These are phyloP conservation scores for Apostichopus leukothele DNA, from an alignment of 53 echinoderm and acorn worm genomes.

Conservation along the genomic window DNA sequence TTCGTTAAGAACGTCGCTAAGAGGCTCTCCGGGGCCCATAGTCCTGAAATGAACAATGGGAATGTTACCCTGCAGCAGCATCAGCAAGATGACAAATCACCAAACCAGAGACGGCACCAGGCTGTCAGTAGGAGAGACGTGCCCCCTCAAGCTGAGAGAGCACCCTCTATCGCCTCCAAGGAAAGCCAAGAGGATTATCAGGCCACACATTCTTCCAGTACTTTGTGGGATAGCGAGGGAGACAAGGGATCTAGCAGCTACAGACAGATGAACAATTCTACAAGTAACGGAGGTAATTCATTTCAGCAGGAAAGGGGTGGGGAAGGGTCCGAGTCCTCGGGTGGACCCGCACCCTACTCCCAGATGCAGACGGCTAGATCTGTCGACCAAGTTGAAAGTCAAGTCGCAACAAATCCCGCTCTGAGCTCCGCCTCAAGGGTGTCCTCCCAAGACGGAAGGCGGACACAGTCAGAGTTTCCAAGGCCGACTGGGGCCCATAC, in stretches of 20 bases:
- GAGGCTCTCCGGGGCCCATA: slow-evolving; percentile 39
- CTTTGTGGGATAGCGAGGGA: slow-evolving; percentile 33
- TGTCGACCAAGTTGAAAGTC: slow-evolving; percentile 30
- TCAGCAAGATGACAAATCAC: slow-evolving; percentile 23
- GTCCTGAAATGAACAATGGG: slow-evolving; percentile 44
- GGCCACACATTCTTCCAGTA: slow-evolving; percentile 20
- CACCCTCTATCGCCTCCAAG: slow-evolving; percentile 39
- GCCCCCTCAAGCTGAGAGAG: slow-evolving; percentile 45
- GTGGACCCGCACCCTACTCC: background rate
- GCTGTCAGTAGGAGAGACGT: slow-evolving; percentile 37
- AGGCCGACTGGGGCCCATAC: slow-evolving; percentile 52
- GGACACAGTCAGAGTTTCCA: slow-evolving; percentile 39
- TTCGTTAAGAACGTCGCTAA: slow-evolving; percentile 45
- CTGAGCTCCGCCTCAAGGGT: background rate
- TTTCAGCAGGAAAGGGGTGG: slow-evolving; percentile 11
- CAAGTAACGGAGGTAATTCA: slow-evolving; percentile 15
- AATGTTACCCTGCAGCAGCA: background rate
- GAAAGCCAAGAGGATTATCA: slow-evolving; percentile 8
- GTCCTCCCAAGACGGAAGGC: background rate
- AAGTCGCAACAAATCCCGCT: background rate
- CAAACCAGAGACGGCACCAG: slow-evolving; percentile 28
- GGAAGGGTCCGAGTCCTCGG: background rate
- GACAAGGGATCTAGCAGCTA: background rate
- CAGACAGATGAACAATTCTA: background rate
- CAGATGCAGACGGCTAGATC: slow-evolving; percentile 31